Evolutionary conservation across 2,113 vertebrate species (phyloP), one percentile per base, ranked within the genome.

Genomic region (Podiceps cristatus): DNA sequence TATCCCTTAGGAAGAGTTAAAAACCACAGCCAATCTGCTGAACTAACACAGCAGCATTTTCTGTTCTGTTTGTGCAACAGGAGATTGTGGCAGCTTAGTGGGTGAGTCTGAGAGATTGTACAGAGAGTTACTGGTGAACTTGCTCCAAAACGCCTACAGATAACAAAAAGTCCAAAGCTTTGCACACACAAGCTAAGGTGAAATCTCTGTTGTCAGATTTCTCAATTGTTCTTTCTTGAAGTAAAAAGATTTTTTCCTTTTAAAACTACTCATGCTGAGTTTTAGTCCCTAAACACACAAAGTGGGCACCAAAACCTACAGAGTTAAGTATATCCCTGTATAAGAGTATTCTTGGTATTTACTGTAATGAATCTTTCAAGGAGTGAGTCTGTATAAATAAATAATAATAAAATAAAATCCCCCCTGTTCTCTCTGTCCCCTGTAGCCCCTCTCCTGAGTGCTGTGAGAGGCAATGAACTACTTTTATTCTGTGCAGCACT

Each of bases 371-470:
- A 45, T 45, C 6, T 55, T 81, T 90, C 27, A 90, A 81, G 15
- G 45, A 56, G 66, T 53, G 23, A 33, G 7, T 63, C 24, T 58
- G 11, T 72, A 22, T 19, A 68, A 59, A 82, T 45, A 69, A 78
- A 71, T 44, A 74, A 52, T 27, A 37, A 27, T 18, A 49, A 77
- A 63, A 74, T 11, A 17, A 90, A 83, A 44, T 49, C 9, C 3
- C 1, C 3, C 18, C 17, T 18, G 37, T 35, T 74, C 6, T 29
- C 6, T 29, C 6, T 7, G 1, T 7, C 49, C 13, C 11, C 11
- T 56, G 28, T 11, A 6, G 11, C 55, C 29, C 55, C 55, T 19
- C 18, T 7, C 19, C 35, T 7, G 9, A 64, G 25, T n/a, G 13
- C 20, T 79, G 18, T 22, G 50, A 13, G 59, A 15, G 28, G 3